Conservation (phyloP, 2,888 invertebrate species). For the Dendrolimus pini region DNA sequence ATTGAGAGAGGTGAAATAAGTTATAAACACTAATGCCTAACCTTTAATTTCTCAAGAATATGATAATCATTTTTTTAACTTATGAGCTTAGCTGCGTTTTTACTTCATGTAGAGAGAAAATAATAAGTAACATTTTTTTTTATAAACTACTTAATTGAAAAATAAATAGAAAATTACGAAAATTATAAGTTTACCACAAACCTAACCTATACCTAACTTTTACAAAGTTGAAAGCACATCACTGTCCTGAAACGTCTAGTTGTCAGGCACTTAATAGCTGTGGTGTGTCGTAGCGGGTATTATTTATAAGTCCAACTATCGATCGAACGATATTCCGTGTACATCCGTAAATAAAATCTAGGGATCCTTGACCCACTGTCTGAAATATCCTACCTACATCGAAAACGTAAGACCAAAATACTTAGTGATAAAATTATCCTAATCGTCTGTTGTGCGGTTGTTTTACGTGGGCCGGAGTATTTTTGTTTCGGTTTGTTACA, state of each 20-base stretch:
- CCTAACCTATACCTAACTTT: too few relatives aligned
- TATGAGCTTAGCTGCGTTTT: too few relatives aligned
- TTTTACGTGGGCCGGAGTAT: not conserved
- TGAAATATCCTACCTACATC: constrained; percentile 22
- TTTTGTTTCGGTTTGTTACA: not conserved
- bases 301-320: constrained; percentile 4
- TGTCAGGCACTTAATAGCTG: not conserved
- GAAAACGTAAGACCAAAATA: constrained; percentile 19
- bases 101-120: too few relatives aligned
- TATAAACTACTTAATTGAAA: too few relatives aligned
- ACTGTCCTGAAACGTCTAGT: not conserved
- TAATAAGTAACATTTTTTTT: too few relatives aligned
- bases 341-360: constrained; percentile 18
- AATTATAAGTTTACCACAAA: too few relatives aligned
- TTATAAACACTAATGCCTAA: too few relatives aligned
- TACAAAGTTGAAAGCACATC: too few relatives aligned
- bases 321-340: constrained; percentile 13
- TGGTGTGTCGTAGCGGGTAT: not conserved
- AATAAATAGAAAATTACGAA: too few relatives aligned
- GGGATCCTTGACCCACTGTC: constrained; percentile 40
- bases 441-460: constrained; percentile 1
- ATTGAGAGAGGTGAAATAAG: too few relatives aligned
- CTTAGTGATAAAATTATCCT: constrained; percentile 6
- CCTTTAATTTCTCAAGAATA: too few relatives aligned
- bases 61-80: too few relatives aligned